Evolutionary conservation across 2,113 vertebrate genomes (phyloP).

Genomic region (Crotalus tigris): DNA sequence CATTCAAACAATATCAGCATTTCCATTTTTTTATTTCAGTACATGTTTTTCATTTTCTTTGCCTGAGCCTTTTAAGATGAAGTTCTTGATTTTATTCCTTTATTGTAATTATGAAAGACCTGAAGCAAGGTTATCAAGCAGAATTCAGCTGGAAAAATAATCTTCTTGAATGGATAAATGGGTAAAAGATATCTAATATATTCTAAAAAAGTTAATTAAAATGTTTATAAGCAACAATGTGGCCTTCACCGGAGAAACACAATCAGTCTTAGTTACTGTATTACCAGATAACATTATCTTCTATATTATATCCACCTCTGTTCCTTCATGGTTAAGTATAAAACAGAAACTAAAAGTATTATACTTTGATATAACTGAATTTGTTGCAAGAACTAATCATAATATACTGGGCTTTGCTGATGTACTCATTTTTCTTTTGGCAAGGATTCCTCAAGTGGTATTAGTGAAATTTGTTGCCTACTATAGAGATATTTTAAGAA

Average conservation of each 20-base stretch:
- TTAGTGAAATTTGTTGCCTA: slow-evolving; percentile 40
- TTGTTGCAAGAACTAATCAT: slow-evolving; percentile 43
- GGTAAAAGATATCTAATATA: slow-evolving; percentile 49
- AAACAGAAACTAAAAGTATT: slow-evolving; percentile 46
- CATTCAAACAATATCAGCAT: neutral
- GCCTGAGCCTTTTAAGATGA: slow-evolving; percentile 62
- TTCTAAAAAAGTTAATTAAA: slow-evolving; percentile 64
- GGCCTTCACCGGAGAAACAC: slow-evolving; percentile 38
- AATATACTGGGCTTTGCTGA: slow-evolving; percentile 42
- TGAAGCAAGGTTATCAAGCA: slow-evolving; percentile 50
- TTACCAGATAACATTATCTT: slow-evolving; percentile 38
- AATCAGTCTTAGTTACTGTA: slow-evolving; percentile 52
- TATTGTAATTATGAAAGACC: slow-evolving; percentile 53
- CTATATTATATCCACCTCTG: slow-evolving; percentile 18
- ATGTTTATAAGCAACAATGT: slow-evolving; percentile 49
- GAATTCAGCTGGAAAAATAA: slow-evolving; percentile 38
- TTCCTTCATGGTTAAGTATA: slow-evolving; percentile 42
- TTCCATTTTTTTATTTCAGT: slow-evolving; percentile 36
- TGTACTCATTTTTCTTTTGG: slow-evolving; percentile 53
- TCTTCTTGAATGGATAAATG: slow-evolving; percentile 42
- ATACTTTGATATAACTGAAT: slow-evolving; percentile 55
- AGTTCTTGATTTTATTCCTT: slow-evolving; percentile 55
- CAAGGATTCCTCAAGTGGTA: slow-evolving; percentile 46
- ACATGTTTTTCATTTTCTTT: slow-evolving; percentile 57
- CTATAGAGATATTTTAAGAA: neutral